phyloP scores from a whole-genome alignment of 92 coral and sea anemone genomes.

The Epizoanthus illoricatus region DNA sequence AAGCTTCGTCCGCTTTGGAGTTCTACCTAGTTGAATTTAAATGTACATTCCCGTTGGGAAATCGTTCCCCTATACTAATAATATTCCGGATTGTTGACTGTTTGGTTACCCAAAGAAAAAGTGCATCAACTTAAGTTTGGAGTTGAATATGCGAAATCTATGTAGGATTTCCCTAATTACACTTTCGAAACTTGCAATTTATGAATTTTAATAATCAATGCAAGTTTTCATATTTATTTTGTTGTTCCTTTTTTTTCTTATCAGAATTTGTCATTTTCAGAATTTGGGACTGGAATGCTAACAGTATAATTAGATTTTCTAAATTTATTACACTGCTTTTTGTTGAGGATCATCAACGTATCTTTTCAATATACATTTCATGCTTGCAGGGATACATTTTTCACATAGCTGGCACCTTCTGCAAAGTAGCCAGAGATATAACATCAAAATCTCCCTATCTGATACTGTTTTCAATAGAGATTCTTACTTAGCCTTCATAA shows the following conservation, averaged over 20 bases:
- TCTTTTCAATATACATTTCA: neutral
- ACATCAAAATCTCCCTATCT: too few species aligned
- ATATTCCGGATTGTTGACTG: neutral
- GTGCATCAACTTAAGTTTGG: neutral
- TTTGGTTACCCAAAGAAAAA: neutral
- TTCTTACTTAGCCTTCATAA: too few species aligned
- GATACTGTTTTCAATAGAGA: too few species aligned
- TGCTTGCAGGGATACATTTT: too few species aligned
- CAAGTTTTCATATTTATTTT: neutral
- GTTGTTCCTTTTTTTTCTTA: neutral
- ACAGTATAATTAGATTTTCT: too few species aligned
- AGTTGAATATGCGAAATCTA: too few species aligned
- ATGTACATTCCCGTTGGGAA: neutral
- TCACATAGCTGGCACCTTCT: too few species aligned
- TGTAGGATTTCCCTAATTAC: neutral
- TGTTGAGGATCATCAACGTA: neutral
- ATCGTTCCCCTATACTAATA: too few species aligned
- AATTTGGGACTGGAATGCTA: too few species aligned
- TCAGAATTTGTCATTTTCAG: neutral
- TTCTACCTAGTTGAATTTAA: neutral
- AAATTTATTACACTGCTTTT: too few species aligned
- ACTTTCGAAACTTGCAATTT: neutral
- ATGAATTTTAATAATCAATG: neutral
- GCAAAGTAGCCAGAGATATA: too few species aligned
- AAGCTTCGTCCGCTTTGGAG: neutral